A percentile compares a stretch with the other conserved stretches of the same genome.
phyloP scores from a whole-genome alignment of 2,888 invertebrate genomes.

The Osmoderma eremita region DNA sequence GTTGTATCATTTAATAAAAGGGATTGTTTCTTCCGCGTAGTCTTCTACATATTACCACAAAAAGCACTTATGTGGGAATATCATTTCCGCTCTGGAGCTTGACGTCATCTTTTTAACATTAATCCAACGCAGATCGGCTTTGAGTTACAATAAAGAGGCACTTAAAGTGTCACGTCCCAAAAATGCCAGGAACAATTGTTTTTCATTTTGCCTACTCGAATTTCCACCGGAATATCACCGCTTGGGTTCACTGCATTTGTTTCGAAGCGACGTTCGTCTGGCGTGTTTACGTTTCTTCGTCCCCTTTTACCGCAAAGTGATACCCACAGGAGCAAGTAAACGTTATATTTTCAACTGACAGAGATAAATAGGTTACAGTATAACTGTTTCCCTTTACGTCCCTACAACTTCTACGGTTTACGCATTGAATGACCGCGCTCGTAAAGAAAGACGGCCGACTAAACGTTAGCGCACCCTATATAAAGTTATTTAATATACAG shows the following conservation, averaged over 20 bases:
- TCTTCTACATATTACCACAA: not conserved
- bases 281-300: constrained; percentile 37
- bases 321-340: constrained; percentile 27
- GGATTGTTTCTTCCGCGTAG: too few relatives aligned
- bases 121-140: not conserved
- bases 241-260: constrained; percentile 25
- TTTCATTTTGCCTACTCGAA: constrained; percentile 14
- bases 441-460: not conserved
- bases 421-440: not conserved
- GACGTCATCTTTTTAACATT: not conserved
- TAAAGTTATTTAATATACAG: constrained; percentile 14
- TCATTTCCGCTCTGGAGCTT: not conserved
- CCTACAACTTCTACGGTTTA: constrained; percentile 4
- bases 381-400: constrained; percentile 32
- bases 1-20: too few relatives aligned
- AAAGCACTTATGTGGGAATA: not conserved
- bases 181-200: constrained; percentile 13
- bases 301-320: constrained; percentile 31
- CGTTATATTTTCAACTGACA: constrained; percentile 40
- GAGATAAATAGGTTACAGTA: constrained; percentile 39
- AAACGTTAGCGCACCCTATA: constrained; percentile 4
- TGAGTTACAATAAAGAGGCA: not conserved
- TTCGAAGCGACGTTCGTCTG: constrained; percentile 33
- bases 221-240: constrained; percentile 23
- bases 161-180: not conserved